Evolutionary conservation across 2,888 invertebrate species (phyloP).

Genomic region (Labia minor): DNA sequence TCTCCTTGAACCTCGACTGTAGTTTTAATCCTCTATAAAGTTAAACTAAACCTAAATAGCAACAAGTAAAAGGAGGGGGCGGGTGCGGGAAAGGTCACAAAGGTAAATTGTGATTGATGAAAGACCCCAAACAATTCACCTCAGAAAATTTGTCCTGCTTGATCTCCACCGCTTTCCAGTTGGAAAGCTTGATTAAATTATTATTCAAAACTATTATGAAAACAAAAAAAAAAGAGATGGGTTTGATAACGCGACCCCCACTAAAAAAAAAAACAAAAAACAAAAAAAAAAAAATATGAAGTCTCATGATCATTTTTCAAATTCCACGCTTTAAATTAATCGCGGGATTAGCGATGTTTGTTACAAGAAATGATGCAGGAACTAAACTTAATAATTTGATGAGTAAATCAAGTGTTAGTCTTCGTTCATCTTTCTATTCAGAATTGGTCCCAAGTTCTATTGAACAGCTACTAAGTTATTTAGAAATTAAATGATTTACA

Average conservation of each 20-base stretch:
- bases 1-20: not conserved
- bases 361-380: no score
- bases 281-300: no score
- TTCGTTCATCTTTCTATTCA: no score
- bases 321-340: no score
- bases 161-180: not conserved
- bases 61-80: not conserved
- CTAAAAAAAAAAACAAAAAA: not conserved
- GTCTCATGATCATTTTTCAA: no score
- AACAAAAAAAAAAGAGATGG: not conserved
- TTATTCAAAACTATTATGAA: not conserved
- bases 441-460: no score
- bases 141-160: not conserved
- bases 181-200: slow-evolving; percentile 6
- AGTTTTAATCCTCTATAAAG: not conserved
- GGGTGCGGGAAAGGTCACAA: slow-evolving; percentile 8
- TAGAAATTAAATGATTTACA: no score
- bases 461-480: no score
- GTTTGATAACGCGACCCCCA: not conserved
- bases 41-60: not conserved
- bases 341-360: no score
- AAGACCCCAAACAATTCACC: slow-evolving; percentile 8
- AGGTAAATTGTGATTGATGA: slow-evolving; percentile 1
- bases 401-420: no score
- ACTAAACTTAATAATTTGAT: no score